Base-by-base conservation (phyloP, 1,140 invertebrate genomes). In the Papilio dardanus region DNA sequence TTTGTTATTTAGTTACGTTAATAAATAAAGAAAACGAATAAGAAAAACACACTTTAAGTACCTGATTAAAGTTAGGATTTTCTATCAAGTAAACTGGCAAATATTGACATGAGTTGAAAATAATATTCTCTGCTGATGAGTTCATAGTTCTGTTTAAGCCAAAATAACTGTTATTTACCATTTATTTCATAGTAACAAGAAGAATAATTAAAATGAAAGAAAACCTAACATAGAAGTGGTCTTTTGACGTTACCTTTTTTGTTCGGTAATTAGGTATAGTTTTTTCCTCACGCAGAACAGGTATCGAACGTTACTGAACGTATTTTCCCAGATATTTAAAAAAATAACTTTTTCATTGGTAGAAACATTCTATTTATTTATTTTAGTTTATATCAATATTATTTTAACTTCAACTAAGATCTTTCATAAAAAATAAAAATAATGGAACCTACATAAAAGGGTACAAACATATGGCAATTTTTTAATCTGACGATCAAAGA, bases 71-170 rank as follows among this genome's bases (percentile, higher is more conserved):
- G 79, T 83, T 81, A 79, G 88, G 84, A 85, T 85, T 83, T 84
- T 89, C 84, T 71, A 91, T 87, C 68, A 92, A 78, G 81, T 91
- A 92, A 84, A 92, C 82, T 3, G 91, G 91, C 69, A 89, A 90
- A 76, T 87, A 91, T 83, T 91, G 88, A 86, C 89, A 87, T 33
- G 89, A 88, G 81, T 91, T 87, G 8, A 90, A 78, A 74, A 88
- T 76, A 75, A 88, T 88, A 80, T 83, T 87, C 24, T 86, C 83
- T 77, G 83, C 50, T 35, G 84, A 74, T 69, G 78, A 80, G 83
- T 87, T 85, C 86, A 91, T 89, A 66, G 73, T 86, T 74, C 46
- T 21, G 74, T 76, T 80, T 73, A 79, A 80, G 74, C 46, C 75
- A 74, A 74, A 76, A 75, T 76, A 40, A 46, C 46, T 76, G 46